Percentiles rank a stretch among this genome's conserved stretches.
These are phyloP conservation scores for Prietella phreatophila DNA, from an alignment of 2,113 vertebrate species.

Conservation along the genomic window DNA sequence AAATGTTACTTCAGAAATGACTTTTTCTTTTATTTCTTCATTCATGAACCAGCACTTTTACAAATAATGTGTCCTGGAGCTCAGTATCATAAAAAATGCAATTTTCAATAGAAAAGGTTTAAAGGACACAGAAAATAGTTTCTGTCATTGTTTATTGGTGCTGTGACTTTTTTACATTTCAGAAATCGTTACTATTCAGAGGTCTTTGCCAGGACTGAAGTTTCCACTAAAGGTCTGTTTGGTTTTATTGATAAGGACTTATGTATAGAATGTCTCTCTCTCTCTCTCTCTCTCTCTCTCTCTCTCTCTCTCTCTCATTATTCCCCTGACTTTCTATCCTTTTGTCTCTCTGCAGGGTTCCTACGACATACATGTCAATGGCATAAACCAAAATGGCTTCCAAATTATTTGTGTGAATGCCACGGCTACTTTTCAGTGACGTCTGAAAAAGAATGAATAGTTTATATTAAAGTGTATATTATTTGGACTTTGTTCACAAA, in stretches of 20 bases:
- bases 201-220: not conserved
- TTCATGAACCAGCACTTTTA: not conserved
- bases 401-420: slow-evolving; percentile 34
- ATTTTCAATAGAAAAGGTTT: not conserved
- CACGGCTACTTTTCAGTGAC: slow-evolving; percentile 13
- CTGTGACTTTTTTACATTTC: not conserved
- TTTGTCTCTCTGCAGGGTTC: slow-evolving; percentile 4
- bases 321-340: not conserved
- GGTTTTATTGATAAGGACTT: not conserved
- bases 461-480: not conserved
- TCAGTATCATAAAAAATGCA: not conserved
- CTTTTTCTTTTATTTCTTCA: not conserved
- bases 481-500: not conserved
- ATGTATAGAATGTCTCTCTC: not conserved
- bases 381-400: slow-evolving; percentile 43
- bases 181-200: slow-evolving; percentile 7
- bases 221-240: slow-evolving; percentile 25
- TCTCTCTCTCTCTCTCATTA: not conserved
- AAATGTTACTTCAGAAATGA: not conserved
- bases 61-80: not conserved
- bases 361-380: not conserved
- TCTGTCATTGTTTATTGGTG: not conserved
- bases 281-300: not conserved
- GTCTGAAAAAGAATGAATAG: not conserved
- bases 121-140: not conserved